Evolutionary conservation across 2,113 vertebrate species (phyloP).

Genomic region (Caranx melampygus): DNA sequence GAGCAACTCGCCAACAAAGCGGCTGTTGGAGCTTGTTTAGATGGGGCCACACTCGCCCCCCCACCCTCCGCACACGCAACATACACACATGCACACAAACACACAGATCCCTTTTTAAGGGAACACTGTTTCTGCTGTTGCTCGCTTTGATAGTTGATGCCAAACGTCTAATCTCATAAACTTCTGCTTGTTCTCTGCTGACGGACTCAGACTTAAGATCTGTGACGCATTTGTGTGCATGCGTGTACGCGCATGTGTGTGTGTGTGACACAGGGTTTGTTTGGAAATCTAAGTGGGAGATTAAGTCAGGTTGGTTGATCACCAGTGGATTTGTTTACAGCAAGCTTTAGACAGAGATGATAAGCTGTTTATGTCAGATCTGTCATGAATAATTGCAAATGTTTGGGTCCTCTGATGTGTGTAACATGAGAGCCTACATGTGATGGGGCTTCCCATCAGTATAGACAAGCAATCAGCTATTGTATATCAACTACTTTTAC

Average conservation of each 20-base stretch:
- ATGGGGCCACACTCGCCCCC: constrained; percentile 36
- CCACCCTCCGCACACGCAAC: constrained; percentile 20
- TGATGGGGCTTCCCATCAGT: constrained; percentile 32
- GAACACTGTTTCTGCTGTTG: constrained; percentile 87
- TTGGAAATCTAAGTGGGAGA: constrained; percentile 84
- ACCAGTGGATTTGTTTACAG: constrained; percentile 80
- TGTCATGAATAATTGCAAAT: constrained; percentile 81
- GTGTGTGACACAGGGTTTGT: constrained; percentile 74
- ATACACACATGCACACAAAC: constrained; percentile 26
- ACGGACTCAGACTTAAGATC: constrained; percentile 80
- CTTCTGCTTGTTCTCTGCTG: constrained; percentile 76
- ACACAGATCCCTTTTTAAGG: constrained; percentile 87
- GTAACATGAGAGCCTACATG: constrained; percentile 47
- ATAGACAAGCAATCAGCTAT: constrained; percentile 34
- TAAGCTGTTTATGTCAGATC: constrained; percentile 80
- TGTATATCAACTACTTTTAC: background rate
- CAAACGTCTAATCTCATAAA: constrained; percentile 94
- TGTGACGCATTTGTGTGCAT: constrained; percentile 74
- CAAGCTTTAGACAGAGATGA: constrained; percentile 73
- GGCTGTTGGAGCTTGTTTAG: constrained; percentile 89
- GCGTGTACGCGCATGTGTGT: constrained; percentile 77
- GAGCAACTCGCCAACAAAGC: constrained; percentile 86
- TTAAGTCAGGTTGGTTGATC: constrained; percentile 82
- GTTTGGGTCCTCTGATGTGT: constrained; percentile 60
- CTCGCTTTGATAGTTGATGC: constrained; percentile 94